These are phyloP conservation scores for Cerceris rybyensis DNA, from an alignment of 2,888 invertebrate genomes.

Conservation along the genomic window DNA sequence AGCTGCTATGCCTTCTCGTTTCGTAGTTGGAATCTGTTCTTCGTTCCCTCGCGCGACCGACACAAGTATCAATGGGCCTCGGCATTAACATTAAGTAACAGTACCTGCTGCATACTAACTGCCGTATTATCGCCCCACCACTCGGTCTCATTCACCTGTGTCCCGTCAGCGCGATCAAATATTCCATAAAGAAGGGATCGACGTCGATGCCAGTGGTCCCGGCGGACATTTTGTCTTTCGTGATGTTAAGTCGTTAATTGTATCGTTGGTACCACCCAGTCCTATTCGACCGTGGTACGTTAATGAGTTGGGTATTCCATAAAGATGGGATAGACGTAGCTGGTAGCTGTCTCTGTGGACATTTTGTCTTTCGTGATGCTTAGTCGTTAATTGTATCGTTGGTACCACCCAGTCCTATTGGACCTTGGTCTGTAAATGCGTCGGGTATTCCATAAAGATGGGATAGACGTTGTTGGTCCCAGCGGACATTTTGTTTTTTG, in stretches of 20 bases:
- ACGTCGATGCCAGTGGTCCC: neutral
- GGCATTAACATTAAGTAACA: constrained; percentile 75
- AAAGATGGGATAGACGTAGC: too few species aligned
- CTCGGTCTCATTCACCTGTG: constrained; percentile 65
- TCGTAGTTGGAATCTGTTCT: constrained; percentile 70
- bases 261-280: constrained; percentile 5
- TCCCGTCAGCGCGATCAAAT: constrained; percentile 69
- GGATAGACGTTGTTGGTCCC: too few species aligned
- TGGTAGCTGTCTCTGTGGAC: too few species aligned
- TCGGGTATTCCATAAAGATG: too few species aligned
- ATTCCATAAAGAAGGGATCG: constrained; percentile 59
- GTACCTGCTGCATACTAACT: constrained; percentile 74
- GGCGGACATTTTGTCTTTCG: neutral
- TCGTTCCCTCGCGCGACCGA: constrained; percentile 60
- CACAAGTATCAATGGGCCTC: constrained; percentile 74
- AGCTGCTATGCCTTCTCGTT: constrained; percentile 52
- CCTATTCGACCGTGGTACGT: neutral
- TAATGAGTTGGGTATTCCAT: too few species aligned
- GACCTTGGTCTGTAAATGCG: too few species aligned
- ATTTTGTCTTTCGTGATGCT: too few species aligned
- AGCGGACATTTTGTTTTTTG: too few species aligned
- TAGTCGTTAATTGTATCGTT: too few species aligned
- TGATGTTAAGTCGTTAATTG: neutral
- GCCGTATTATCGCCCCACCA: constrained; percentile 75
- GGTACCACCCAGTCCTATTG: too few species aligned